Conservation (phyloP, 2,797 vertebrate genomes). For the Meda fulgida region DNA sequence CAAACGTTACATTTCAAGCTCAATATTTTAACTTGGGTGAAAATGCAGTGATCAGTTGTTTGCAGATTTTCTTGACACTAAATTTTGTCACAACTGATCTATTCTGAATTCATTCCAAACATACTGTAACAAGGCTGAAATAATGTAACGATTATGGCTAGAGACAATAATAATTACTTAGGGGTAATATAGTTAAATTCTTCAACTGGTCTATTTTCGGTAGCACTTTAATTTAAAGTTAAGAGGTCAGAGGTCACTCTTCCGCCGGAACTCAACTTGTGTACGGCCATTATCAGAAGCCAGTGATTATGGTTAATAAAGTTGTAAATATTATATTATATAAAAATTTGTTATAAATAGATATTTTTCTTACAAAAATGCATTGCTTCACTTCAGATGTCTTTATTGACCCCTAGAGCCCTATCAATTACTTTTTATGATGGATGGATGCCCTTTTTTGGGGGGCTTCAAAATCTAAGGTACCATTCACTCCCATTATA, state of each 20-base stretch:
- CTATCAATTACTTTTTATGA: background rate
- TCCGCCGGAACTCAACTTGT: too few species aligned
- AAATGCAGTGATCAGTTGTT: background rate
- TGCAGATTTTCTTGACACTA: background rate
- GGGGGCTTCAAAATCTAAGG: background rate
- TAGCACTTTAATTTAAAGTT: too few species aligned
- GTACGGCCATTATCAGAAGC: background rate
- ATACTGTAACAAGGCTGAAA: background rate
- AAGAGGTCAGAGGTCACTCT: background rate
- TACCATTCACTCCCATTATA: background rate
- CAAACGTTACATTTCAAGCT: background rate
- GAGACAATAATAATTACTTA: background rate
- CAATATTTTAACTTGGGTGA: background rate
- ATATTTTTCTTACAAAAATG: background rate
- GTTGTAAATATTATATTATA: background rate
- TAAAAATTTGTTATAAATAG: too few species aligned
- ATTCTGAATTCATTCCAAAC: background rate
- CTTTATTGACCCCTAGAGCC: background rate
- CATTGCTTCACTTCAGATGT: background rate
- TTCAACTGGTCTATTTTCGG: background rate
- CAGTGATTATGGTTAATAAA: background rate
- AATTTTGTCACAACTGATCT: background rate
- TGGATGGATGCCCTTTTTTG: background rate
- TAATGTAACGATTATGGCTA: background rate
- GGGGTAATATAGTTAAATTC: too few species aligned